These are phyloP conservation scores for Pemphigus obesinymphae DNA, from an alignment of 1,140 invertebrate genomes.

Conservation along the genomic window DNA sequence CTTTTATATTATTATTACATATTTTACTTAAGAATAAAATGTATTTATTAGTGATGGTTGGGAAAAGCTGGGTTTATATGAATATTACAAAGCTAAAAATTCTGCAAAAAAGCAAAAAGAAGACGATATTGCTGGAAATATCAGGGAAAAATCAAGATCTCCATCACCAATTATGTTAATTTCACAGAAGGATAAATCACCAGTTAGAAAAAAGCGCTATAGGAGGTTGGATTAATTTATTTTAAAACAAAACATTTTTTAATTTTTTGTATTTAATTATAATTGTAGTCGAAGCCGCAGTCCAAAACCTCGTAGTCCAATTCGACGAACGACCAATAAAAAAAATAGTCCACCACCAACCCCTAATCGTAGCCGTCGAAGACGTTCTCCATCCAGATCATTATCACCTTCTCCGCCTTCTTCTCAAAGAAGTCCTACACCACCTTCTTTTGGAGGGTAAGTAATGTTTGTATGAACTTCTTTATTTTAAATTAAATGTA, in stretches of 20 bases:
- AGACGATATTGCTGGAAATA: conserved; percentile 68
- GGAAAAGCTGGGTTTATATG: conserved; percentile 94
- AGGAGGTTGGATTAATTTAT: conserved; percentile 53
- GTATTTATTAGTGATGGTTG: conserved; percentile 76
- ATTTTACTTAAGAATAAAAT: not conserved
- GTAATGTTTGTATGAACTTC: conserved; percentile 47
- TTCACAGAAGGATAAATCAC: conserved; percentile 63
- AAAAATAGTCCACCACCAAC: conserved; percentile 40
- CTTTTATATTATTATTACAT: not conserved
- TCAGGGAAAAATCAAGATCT: conserved; percentile 65
- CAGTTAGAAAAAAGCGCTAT: conserved; percentile 68
- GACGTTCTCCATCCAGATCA: conserved; percentile 51
- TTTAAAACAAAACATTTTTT: not conserved
- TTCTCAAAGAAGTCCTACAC: conserved; percentile 65
- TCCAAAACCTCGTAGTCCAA: conserved; percentile 45
- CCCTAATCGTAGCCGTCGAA: conserved; percentile 46
- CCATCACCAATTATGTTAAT: conserved; percentile 64
- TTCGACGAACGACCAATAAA: conserved; percentile 1
- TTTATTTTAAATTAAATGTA: not conserved
- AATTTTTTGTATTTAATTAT: not conserved
- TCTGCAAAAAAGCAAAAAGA: conserved; percentile 83
- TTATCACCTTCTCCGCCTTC: conserved; percentile 50
- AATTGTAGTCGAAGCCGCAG: conserved; percentile 47
- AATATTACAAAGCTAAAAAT: conserved; percentile 96
- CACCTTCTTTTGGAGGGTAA: conserved; percentile 70